These are phyloP conservation scores for Lepus timidus DNA, from an alignment of 2,113 vertebrate genomes.

Conservation along the genomic window DNA sequence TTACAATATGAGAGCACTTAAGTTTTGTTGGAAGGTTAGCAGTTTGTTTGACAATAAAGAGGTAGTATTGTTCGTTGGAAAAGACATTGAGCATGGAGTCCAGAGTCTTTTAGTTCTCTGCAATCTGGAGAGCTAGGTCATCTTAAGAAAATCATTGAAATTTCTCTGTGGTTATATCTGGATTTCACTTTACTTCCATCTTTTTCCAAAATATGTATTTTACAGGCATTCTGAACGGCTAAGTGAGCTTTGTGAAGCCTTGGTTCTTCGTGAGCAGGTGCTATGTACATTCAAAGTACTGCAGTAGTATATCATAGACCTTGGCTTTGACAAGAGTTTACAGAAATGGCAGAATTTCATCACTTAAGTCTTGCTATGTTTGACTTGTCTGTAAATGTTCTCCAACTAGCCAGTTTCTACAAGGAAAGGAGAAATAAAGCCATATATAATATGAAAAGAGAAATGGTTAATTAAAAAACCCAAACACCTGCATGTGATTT, in stretches of 20 bases:
- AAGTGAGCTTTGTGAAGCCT: conserved; percentile 53
- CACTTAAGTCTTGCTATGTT: background rate
- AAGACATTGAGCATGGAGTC: background rate
- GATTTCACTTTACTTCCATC: conserved; percentile 68
- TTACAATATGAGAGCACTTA: conserved; percentile 47
- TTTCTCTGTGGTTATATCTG: conserved; percentile 46
- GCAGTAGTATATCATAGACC: conserved; percentile 19
- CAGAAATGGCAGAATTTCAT: conserved; percentile 36
- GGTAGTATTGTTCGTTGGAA: conserved; percentile 27
- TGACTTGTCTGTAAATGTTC: conserved; percentile 42
- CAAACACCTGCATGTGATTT: conserved; percentile 18
- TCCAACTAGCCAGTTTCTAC: conserved; percentile 30
- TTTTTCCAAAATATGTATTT: conserved; percentile 73
- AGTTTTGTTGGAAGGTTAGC: conserved; percentile 35
- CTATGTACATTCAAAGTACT: conserved; percentile 64
- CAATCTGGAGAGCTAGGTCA: conserved; percentile 40
- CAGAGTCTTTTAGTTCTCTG: background rate
- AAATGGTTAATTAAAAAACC: conserved; percentile 15
- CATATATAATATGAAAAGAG: conserved; percentile 50
- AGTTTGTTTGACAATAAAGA: conserved; percentile 51
- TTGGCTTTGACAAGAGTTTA: conserved; percentile 30
- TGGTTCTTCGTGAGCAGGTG: conserved; percentile 66
- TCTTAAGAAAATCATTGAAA: conserved; percentile 57
- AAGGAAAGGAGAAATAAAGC: conserved; percentile 58
- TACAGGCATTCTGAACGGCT: conserved; percentile 64